A percentile compares a stretch with the other conserved stretches of the same genome.
Conservation (phyloP, 2,113 vertebrate species). For the Galbula dea region DNA sequence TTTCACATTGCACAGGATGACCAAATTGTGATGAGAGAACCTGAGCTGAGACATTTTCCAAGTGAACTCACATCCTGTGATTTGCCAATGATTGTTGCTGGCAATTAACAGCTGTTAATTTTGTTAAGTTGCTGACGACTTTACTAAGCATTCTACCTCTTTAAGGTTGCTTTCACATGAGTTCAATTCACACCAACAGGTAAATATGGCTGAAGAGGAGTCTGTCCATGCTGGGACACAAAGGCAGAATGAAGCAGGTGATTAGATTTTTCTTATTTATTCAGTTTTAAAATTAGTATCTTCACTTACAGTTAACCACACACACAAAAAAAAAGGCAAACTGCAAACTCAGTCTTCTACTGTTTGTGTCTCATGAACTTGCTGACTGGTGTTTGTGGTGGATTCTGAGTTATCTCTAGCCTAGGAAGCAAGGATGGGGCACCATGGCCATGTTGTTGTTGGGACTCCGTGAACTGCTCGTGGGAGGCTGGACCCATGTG, state of each 20-base stretch:
- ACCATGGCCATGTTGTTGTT: rapidly evolving
- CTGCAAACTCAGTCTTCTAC: rapidly evolving
- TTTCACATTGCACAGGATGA: not conserved
- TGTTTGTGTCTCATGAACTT: not conserved
- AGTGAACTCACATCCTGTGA: not conserved
- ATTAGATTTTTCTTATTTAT: not conserved
- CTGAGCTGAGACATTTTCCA: not conserved
- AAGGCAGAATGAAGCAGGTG: slow-evolving; percentile 20
- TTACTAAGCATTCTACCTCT: not conserved
- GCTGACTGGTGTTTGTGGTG: rapidly evolving
- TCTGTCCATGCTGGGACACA: not conserved
- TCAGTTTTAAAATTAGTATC: not conserved
- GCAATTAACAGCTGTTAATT: not conserved
- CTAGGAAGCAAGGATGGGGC: rapidly evolving
- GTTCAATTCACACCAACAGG: not conserved
- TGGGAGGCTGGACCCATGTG: rapidly evolving
- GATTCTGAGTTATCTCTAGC: too few species aligned
- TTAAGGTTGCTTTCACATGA: not conserved
- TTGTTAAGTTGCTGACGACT: not conserved
- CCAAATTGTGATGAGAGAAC: not conserved
- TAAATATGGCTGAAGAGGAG: not conserved
- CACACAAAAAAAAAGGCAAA: not conserved
- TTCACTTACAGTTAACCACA: not conserved
- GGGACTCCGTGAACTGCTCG: not conserved
- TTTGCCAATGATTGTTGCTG: not conserved